Percentiles rank a stretch among this genome's conserved stretches.
Evolutionary conservation across 1,140 invertebrate species (phyloP).

Genomic region (Bombus pyrosoma): DNA sequence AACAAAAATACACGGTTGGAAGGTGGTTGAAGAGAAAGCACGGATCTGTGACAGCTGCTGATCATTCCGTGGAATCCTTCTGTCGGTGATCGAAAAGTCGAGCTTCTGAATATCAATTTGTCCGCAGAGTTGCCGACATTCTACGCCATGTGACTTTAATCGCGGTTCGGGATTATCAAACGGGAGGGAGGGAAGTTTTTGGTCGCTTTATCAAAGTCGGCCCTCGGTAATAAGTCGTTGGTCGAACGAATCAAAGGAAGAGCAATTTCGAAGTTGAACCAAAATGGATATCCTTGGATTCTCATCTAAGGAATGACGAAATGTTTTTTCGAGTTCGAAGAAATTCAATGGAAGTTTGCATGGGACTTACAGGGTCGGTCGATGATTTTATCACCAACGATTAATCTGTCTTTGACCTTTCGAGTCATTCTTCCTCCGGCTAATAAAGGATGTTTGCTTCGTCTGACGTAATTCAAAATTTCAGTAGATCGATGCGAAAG

Average conservation of each 20-base stretch:
- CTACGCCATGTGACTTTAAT: constrained; percentile 41
- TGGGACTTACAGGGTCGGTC: not conserved
- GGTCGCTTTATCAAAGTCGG: constrained; percentile 20
- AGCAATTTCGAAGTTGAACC: constrained; percentile 15
- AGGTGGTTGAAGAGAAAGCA: constrained; percentile 34
- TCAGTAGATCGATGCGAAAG: not conserved
- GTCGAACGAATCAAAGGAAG: constrained; percentile 38
- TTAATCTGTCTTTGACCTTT: not conserved
- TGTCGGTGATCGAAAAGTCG: constrained; percentile 22
- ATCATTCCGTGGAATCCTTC: constrained; percentile 40
- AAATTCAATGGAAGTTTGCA: not conserved
- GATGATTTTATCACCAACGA: not conserved
- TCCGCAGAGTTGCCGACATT: constrained; percentile 42
- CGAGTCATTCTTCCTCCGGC: not conserved
- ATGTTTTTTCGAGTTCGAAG: not conserved
- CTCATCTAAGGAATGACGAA: not conserved
- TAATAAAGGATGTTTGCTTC: not conserved
- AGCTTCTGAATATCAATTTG: constrained; percentile 57
- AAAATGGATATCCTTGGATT: not conserved
- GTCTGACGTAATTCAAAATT: not conserved
- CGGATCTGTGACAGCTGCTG: constrained; percentile 49
- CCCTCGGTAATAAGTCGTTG: constrained; percentile 30
- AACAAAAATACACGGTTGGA: not conserved
- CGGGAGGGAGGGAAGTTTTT: constrained; percentile 4
- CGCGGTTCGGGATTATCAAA: constrained; percentile 21